Evolutionary conservation across 1,140 invertebrate genomes (phyloP), one percentile per base, ranked within the genome.

Genomic region (Anoplolepis gracilipes): DNA sequence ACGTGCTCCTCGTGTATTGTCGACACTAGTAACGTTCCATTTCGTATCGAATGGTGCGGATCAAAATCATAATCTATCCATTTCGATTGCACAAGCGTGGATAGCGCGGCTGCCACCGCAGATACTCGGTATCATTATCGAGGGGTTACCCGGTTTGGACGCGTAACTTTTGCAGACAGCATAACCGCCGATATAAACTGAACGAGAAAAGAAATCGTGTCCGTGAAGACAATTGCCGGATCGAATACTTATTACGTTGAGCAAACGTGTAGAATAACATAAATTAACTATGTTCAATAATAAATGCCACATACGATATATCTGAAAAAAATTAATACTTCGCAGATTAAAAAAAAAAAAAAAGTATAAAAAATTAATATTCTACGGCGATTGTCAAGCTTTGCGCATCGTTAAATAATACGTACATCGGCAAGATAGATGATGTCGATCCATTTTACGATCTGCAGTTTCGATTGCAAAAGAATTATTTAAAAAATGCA

Each of bases 1-100:
- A 91, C 92, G 88, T 84, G 90, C 85, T 87, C 89, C 85, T 84
- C 67, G 64, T 55, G 75, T 76, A 78, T 69, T 82, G 85, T 72
- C 77, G 73, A 36, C 65, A 70, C 73, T 82, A 78, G 86, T 81
- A 85, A 88, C 79, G 81, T 85, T 87, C 64, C 72, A 70, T 86
- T 85, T 85, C 88, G 88, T 88, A 67, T 76, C 59, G 76, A 70
- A 39, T 39, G 46, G 62, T 73, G 25, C 70, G 61, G 55, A 75
- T 77, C 73, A 84, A 84, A 86, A 81, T 75, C 79, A 61, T 84
- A 64, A 86, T 86, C 85, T 70, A 65, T 84, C 79, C 33, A 75
- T 86, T 79, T 75, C 57, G 61, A 73, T 81, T 36, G 49, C 59
- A 28, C 59, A 19, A 33, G 19, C 33, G 36, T 64, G 49, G 62